Base-by-base conservation (phyloP, 2,797 vertebrate species). In the Fistularia tabacaria region DNA sequence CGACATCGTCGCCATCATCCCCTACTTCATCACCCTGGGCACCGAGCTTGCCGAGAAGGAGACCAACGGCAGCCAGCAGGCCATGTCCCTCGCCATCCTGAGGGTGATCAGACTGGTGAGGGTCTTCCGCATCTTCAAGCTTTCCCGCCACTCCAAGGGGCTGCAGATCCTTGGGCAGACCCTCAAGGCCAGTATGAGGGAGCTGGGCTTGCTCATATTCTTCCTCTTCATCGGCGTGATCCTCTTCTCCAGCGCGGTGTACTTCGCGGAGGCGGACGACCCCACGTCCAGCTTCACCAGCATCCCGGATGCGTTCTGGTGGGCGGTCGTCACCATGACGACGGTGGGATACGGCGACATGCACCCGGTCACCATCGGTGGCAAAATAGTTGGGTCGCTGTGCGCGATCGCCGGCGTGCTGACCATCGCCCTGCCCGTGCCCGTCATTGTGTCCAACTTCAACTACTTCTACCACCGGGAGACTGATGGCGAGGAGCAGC, bases 271-370 rank as follows among this genome's bases (percentile, higher is more conserved):
- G 49, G 97, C 95, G 0, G 97, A 99, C 36, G 96, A 98, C 80
- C 95, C 95, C 39, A 81, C 92, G 8, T 98, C 97, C 7, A 94
- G 94, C 10, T 99, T 99, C 83, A 94, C 88, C 64, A 99, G 97
- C 86, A 99, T 99, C 84, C 97, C 97, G 0, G 97, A 99, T 10
- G 95, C 97, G 51, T 99, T 99, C 79, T 99, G 97, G 97, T 99
- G 97, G 97, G 96, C 97, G 0, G 96, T 99, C 82, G 97, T 99
- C 12, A 98, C 97, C 74, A 99, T 99, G 97, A 99, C 97, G 57
- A 99, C 97, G 0, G 97, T 99, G 7, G 97, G 97, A 9, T 99
- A 99, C 0, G 97, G 97, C 8, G 97, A 99, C 82, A 99, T 99
- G 97, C 94, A 96, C 66, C 97, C 97, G n/a, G 93, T 97, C 72